Percentiles rank a stretch among this genome's conserved stretches.
phyloP scores from a whole-genome alignment of 2,888 invertebrate genomes.

The Stenichneumon culpator region DNA sequence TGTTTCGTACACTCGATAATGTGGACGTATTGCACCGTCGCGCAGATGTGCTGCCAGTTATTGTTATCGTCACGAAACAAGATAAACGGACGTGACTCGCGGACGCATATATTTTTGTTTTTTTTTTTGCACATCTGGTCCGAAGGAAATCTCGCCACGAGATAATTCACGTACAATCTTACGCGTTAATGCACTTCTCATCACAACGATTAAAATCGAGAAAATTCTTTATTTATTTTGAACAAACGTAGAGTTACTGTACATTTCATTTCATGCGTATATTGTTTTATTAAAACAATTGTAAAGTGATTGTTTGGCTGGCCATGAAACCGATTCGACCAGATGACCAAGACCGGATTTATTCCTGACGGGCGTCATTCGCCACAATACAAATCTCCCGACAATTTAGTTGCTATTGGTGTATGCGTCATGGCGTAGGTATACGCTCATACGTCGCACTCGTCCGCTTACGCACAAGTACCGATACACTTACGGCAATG shows the following conservation, averaged over 20 bases:
- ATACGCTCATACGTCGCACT: conserved; percentile 4
- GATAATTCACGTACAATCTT: conserved; percentile 3
- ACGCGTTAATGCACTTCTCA: background rate
- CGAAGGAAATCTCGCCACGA: conserved; percentile 8
- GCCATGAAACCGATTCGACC: conserved; percentile 42
- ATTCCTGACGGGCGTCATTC: conserved; percentile 18
- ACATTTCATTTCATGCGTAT: background rate
- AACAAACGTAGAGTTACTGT: background rate
- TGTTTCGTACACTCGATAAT: conserved; percentile 7
- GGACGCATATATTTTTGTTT: background rate
- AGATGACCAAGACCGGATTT: conserved; percentile 43
- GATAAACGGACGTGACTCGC: conserved; percentile 58
- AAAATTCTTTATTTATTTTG: background rate
- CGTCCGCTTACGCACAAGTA: conserved; percentile 36
- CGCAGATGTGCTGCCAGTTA: conserved; percentile 23
- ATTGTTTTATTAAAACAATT: no score
- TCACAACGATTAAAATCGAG: background rate
- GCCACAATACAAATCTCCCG: conserved; percentile 38
- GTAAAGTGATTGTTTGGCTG: background rate
- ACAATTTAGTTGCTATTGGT: conserved; percentile 23
- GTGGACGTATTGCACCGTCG: background rate
- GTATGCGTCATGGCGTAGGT: background rate
- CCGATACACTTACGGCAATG: conserved; percentile 58
- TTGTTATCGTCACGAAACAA: conserved; percentile 58
- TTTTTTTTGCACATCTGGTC: conserved; percentile 40